Conservation (phyloP, 2,113 vertebrate genomes). For the Promerops cafer region DNA sequence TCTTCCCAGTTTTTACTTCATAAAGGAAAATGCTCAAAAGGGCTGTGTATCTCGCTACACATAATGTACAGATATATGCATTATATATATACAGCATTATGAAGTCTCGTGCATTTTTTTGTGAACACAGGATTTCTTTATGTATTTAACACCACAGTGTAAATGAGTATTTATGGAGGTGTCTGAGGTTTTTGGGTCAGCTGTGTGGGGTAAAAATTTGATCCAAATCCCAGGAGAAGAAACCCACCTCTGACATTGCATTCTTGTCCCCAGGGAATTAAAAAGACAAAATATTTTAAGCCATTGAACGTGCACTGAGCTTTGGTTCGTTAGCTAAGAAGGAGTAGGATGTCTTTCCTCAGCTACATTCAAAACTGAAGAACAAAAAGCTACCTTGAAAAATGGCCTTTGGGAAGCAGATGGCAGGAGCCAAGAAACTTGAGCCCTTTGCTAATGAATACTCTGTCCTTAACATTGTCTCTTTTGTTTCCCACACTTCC, state of each 20-base stretch:
- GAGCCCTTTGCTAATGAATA: constrained; percentile 45
- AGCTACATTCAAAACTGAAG: not conserved
- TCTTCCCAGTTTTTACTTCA: not conserved
- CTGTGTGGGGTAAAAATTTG: not conserved
- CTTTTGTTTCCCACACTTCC: constrained; percentile 51
- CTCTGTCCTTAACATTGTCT: constrained; percentile 54
- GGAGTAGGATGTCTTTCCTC: constrained; percentile 4
- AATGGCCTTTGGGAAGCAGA: constrained; percentile 36
- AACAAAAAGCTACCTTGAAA: constrained; percentile 62
- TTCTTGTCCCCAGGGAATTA: not conserved
- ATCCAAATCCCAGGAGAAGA: not conserved
- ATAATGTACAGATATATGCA: not conserved
- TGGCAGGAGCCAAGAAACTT: constrained; percentile 55
- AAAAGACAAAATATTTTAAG: constrained; percentile 3
- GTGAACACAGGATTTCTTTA: not conserved
- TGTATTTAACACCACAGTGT: not conserved
- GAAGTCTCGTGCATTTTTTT: not conserved
- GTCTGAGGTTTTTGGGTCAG: not conserved
- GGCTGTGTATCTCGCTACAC: not conserved
- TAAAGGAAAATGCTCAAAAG: not conserved
- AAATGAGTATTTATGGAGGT: not conserved
- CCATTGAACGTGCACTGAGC: not conserved
- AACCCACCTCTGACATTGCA: not conserved
- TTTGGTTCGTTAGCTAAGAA: not conserved
- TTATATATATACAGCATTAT: not conserved